Base-by-base conservation (phyloP, 2,113 vertebrate genomes). In the Macaca nemestrina region DNA sequence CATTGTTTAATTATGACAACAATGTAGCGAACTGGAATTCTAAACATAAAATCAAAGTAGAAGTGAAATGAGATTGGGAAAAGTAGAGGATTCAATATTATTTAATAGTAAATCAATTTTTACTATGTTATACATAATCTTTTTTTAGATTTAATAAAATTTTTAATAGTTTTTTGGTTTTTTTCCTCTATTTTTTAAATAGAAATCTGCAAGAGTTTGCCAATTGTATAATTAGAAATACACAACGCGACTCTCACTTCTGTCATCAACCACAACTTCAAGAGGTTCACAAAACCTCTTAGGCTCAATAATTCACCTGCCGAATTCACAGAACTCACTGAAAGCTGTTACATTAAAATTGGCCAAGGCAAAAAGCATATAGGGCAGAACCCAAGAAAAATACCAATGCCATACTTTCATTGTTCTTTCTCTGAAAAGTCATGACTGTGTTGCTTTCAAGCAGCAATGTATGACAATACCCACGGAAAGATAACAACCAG, bases 321-420 rank as follows among this genome's bases (percentile, higher is more conserved):
- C 80, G 8, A 30, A 61, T 8, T 22, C 23, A 70, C 3, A 72
- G 4, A 88, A 64, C 8, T 88, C 23, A 61, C 13, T 43, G 17
- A 88, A 8, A 85, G 14, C 7, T 55, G 4, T 25, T 76, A 8
- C 3, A 48, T 23, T 57, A 35, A 40, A 25, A 83, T 1, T 38
- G 8, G 43, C 20, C 17, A 45, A 32, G 23, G 14, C 12, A 38
- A 90, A 57, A 81, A 61, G 16, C 2, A 10, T 8, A 14, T 9
- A 87, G 6, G 20, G 27, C n/a, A 75, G 35, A 81, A 3, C 50
- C 43, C 20, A 87, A 14, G 52, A 68, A 61, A 59, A 73, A 8
- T 4, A 16, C 18, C 35, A 40, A 14, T 1, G 23, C 2, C 4
- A 18, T 64, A 12, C 2, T 73, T 52, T 35, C 7, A 0, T n/a